phyloP scores from a whole-genome alignment of 1,140 invertebrate species.

The Drosophila virilis region DNA sequence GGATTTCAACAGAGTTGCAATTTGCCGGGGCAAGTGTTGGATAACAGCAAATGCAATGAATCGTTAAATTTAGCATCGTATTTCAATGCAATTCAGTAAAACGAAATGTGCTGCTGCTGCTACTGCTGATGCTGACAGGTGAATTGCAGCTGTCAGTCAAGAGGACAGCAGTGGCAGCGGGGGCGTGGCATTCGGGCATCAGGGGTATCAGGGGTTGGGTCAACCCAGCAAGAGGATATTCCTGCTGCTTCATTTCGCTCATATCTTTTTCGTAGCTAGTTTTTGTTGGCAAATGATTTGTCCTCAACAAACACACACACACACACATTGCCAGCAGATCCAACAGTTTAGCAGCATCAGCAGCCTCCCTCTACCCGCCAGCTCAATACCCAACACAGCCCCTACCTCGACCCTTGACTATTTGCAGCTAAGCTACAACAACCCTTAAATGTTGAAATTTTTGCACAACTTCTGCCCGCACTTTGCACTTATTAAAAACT shows the following conservation, averaged over 20 bases:
- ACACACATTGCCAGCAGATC: constrained; percentile 2
- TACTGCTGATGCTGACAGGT: constrained; percentile 72
- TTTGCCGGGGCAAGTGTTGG: constrained; percentile 58
- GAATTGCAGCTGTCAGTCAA: constrained; percentile 79
- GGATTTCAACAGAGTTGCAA: constrained; percentile 69
- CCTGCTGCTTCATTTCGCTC: constrained; percentile 34
- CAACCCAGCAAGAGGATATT: constrained; percentile 32
- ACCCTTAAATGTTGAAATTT: constrained; percentile 49
- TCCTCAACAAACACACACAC: constrained; percentile 29
- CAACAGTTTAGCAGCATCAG: constrained; percentile 59
- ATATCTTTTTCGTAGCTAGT: constrained; percentile 46
- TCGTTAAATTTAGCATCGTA: constrained; percentile 82
- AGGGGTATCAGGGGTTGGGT: not conserved
- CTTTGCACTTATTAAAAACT: constrained; percentile 81
- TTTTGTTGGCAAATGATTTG: constrained; percentile 54
- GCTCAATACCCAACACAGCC: constrained; percentile 3
- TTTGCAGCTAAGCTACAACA: constrained; percentile 19
- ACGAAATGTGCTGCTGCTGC: constrained; percentile 51
- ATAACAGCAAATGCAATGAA: constrained; percentile 72
- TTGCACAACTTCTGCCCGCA: constrained; percentile 65
- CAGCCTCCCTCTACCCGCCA: constrained; percentile 1
- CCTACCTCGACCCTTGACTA: constrained; percentile 28
- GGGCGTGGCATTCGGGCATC: not conserved
- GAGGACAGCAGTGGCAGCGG: constrained; percentile 21
- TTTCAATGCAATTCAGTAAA: constrained; percentile 80